Evolutionary conservation across 1,140 invertebrate genomes (phyloP).

Genomic region (Drosophila bocqueti): DNA sequence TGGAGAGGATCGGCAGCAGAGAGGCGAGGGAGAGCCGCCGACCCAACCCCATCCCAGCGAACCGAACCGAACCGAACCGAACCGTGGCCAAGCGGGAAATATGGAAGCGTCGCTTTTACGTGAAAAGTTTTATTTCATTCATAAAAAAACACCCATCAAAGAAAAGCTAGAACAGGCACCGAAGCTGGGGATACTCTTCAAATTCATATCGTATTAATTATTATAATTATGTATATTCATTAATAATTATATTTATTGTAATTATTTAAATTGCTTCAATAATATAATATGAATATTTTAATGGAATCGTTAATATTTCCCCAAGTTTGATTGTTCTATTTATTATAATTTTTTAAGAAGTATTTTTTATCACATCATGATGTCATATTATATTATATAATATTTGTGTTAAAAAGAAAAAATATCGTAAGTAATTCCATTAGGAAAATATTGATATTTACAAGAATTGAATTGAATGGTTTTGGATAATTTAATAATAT

Average conservation of each 20-base stretch:
- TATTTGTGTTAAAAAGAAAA: no score
- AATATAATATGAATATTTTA: background rate
- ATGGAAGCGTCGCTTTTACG: slow-evolving; percentile 67
- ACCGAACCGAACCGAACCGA: slow-evolving; percentile 19
- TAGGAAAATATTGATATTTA: no score
- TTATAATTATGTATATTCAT: no score
- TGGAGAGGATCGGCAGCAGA: slow-evolving; percentile 2
- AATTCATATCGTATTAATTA: background rate
- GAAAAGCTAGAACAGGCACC: slow-evolving; percentile 33
- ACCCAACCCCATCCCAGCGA: slow-evolving; percentile 2
- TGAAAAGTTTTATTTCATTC: slow-evolving; percentile 80
- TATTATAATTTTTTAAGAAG: background rate
- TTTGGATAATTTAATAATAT: no score
- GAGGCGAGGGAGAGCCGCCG: slow-evolving; percentile 3
- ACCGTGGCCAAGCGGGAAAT: slow-evolving; percentile 33
- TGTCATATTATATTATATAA: no score
- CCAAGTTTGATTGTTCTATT: background rate
- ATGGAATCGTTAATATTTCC: background rate
- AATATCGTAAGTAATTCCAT: no score
- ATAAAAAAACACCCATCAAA: slow-evolving; percentile 63
- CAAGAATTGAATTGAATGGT: no score
- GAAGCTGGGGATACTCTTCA: slow-evolving; percentile 1
- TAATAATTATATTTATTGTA: no score
- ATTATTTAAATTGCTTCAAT: no score
- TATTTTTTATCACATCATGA: no score